Conservation (phyloP, 2,113 vertebrate genomes). For the Platanista minor region DNA sequence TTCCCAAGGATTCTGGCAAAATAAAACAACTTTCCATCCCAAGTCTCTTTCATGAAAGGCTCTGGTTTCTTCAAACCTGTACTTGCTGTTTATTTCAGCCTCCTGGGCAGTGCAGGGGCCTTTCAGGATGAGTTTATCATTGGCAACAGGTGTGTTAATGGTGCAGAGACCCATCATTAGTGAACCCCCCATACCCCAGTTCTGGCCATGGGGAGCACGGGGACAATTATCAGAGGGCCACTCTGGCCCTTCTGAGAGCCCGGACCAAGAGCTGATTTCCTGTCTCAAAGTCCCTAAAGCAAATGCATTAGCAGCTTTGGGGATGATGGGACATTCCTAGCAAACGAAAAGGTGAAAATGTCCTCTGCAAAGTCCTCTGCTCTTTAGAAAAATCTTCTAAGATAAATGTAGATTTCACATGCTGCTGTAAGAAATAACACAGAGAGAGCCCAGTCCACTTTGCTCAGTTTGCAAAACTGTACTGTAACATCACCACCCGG, state of each 20-base stretch:
- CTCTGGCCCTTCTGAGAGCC: not conserved
- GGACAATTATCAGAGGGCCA: not conserved
- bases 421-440: not conserved
- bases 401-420: not conserved
- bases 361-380: not conserved
- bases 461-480: not conserved
- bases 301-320: not conserved
- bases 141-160: not conserved
- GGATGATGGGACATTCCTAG: not conserved
- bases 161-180: not conserved
- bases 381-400: not conserved
- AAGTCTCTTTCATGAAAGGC: not conserved
- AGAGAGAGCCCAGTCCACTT: not conserved
- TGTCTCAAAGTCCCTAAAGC: not conserved
- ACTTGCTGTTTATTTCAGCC: not conserved
- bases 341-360: not conserved
- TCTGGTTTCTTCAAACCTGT: not conserved
- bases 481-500: not conserved
- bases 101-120: not conserved
- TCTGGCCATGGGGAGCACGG: not conserved
- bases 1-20: conserved; percentile 43
- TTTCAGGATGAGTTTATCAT: not conserved
- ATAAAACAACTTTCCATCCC: not conserved
- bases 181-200: not conserved
- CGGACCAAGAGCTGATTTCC: not conserved